phyloP scores from a whole-genome alignment of 2,888 invertebrate species.

The Drosophila picticornis region DNA sequence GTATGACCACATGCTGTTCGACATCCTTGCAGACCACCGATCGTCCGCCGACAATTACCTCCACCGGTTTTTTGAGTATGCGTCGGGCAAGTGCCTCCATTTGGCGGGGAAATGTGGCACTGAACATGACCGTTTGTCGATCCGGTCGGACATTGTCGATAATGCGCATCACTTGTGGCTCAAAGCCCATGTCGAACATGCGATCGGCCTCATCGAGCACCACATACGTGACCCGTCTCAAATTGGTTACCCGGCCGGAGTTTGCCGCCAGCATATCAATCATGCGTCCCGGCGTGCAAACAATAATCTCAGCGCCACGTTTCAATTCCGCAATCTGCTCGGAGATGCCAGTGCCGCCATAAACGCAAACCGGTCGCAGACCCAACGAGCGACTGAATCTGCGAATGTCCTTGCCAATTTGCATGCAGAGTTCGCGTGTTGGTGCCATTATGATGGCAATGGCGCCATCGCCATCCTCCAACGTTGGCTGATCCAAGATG shows the following conservation, averaged over 20 bases:
- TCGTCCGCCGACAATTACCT: constrained; percentile 98
- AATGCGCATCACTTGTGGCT: constrained; percentile 93
- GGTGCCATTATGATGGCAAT: constrained; percentile 99
- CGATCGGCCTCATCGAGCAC: constrained; percentile 99
- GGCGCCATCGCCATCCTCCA: constrained; percentile 99
- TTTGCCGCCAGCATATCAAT: constrained; percentile 99
- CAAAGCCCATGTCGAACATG: constrained; percentile 99
- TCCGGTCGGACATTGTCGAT: constrained; percentile 99
- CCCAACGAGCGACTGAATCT: constrained; percentile 96
- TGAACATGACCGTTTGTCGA: constrained; percentile 99
- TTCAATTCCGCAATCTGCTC: constrained; percentile 97
- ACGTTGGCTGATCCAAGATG: constrained; percentile 95
- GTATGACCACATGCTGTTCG: constrained; percentile 95
- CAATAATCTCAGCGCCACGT: constrained; percentile 98
- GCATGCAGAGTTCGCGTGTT: constrained; percentile 99
- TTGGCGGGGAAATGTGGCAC: constrained; percentile 99
- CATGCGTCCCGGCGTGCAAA: constrained; percentile 99
- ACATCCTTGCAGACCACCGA: constrained; percentile 99
- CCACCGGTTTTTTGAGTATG: constrained; percentile 97
- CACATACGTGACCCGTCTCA: constrained; percentile 97
- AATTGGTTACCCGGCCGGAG: constrained; percentile 98
- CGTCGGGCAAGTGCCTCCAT: constrained; percentile 99
- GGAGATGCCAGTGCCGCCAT: constrained; percentile 98
- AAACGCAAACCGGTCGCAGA: constrained; percentile 97
- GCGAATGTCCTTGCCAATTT: constrained; percentile 98